Percentiles rank a stretch among this genome's conserved stretches.
These are phyloP conservation scores for Agrotis exclamationis DNA, from an alignment of 2,888 invertebrate species.

Conservation along the genomic window DNA sequence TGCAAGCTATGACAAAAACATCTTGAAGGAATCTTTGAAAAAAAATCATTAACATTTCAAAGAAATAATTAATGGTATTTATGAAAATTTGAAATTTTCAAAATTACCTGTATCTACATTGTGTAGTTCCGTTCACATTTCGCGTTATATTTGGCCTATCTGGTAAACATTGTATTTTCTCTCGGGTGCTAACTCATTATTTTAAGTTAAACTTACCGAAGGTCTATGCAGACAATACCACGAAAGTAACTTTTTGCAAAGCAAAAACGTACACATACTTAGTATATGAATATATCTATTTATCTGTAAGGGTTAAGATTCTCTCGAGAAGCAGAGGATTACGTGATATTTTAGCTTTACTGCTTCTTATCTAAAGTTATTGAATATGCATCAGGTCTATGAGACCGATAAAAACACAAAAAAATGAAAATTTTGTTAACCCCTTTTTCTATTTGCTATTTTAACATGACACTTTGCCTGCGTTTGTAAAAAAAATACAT, in stretches of 20 bases:
- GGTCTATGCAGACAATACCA: constrained; percentile 86
- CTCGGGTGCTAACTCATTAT: constrained; percentile 71
- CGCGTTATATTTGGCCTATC: constrained; percentile 58
- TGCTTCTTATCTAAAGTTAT: constrained; percentile 83
- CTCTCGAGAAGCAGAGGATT: constrained; percentile 82
- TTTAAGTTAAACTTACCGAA: constrained; percentile 68
- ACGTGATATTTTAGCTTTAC: constrained; percentile 90
- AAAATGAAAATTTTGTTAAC: constrained; percentile 52
- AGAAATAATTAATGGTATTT: neutral
- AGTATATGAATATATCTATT: constrained; percentile 71
- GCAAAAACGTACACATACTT: constrained; percentile 78
- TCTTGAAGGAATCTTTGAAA: constrained; percentile 2
- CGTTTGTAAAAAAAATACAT: constrained; percentile 26
- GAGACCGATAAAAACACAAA: constrained; percentile 76
- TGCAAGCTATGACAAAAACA: constrained; percentile 5
- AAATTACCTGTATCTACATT: constrained; percentile 7
- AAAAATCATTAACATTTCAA: neutral
- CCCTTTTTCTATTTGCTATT: constrained; percentile 57
- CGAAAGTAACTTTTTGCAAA: constrained; percentile 82
- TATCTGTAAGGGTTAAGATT: constrained; percentile 80
- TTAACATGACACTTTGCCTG: constrained; percentile 22
- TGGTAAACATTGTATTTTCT: constrained; percentile 62
- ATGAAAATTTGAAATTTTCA: neutral
- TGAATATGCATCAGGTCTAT: constrained; percentile 80
- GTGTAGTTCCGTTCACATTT: constrained; percentile 12